These are phyloP conservation scores for Oophaga sylvatica DNA, from an alignment of 2,797 vertebrate genomes.

Conservation along the genomic window DNA sequence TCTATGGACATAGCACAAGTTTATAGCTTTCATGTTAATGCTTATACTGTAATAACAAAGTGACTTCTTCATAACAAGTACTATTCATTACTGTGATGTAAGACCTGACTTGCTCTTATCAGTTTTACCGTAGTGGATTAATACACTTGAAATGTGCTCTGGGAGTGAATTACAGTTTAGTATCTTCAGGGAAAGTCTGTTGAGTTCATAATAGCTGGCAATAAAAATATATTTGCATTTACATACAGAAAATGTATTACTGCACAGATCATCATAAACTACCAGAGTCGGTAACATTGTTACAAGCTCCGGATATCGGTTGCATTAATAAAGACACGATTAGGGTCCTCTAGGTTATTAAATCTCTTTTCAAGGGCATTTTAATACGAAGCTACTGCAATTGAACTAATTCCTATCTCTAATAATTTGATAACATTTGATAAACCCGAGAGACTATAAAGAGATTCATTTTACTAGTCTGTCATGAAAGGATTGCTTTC, in stretches of 20 bases:
- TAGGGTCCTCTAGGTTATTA: constrained; percentile 65
- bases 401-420: constrained; percentile 72
- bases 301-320: constrained; percentile 53
- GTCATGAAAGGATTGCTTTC: constrained; percentile 71
- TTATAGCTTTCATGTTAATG: not conserved
- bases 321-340: constrained; percentile 60
- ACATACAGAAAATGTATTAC: constrained; percentile 54
- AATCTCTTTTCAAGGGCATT: constrained; percentile 69
- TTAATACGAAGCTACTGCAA: constrained; percentile 72
- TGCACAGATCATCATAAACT: constrained; percentile 42
- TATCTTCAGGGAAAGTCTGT: constrained; percentile 72
- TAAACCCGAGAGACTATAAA: constrained; percentile 74
- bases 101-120: constrained; percentile 37
- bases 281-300: constrained; percentile 44
- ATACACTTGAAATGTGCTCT: constrained; percentile 69
- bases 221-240: constrained; percentile 74
- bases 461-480: constrained; percentile 74
- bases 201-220: constrained; percentile 73
- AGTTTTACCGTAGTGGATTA: constrained; percentile 62
- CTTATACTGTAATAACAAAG: too few relatives aligned
- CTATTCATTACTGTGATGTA: constrained; percentile 24
- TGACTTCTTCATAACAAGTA: not conserved
- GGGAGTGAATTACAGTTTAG: constrained; percentile 68
- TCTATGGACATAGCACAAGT: not conserved
- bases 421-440: constrained; percentile 71